Conservation (phyloP, 2,888 invertebrate species). For the Ceriagrion tenellum region DNA sequence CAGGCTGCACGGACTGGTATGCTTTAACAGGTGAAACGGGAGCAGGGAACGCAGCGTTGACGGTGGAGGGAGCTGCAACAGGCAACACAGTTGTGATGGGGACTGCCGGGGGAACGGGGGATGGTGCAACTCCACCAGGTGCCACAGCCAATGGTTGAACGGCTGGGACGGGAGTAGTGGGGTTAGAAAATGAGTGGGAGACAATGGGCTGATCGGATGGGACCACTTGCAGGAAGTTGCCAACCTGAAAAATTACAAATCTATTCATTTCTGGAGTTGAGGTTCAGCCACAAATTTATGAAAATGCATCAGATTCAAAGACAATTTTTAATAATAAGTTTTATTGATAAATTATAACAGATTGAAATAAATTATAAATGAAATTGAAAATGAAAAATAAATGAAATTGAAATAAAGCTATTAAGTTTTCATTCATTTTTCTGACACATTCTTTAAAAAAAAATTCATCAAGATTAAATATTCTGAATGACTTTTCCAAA, state of each 20-base stretch:
- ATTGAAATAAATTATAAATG: too few relatives aligned
- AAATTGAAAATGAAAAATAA: too few relatives aligned
- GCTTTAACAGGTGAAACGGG: background rate
- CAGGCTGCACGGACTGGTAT: background rate
- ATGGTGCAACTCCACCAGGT: constrained; percentile 35
- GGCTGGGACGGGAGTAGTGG: constrained; percentile 58
- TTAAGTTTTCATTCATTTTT: too few relatives aligned
- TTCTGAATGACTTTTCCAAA: too few relatives aligned
- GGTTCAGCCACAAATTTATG: background rate
- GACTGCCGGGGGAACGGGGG: constrained; percentile 43
- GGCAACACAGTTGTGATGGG: constrained; percentile 42
- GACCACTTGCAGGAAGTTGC: constrained; percentile 82
- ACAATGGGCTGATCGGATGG: constrained; percentile 76
- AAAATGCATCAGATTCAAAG: too few relatives aligned
- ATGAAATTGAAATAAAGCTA: background rate
- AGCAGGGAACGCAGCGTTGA: constrained; percentile 4
- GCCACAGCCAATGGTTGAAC: constrained; percentile 21
- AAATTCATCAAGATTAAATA: too few relatives aligned
- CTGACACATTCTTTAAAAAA: too few relatives aligned
- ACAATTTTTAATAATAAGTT: too few relatives aligned
- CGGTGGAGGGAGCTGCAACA: constrained; percentile 11
- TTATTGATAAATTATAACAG: too few relatives aligned
- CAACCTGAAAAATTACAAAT: constrained; percentile 78
- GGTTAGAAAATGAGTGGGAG: background rate
- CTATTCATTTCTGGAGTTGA: background rate